A percentile compares a stretch with the other conserved stretches of the same genome.
Conservation (phyloP, 2,113 vertebrate genomes). For the Gymnocephalus cernua region DNA sequence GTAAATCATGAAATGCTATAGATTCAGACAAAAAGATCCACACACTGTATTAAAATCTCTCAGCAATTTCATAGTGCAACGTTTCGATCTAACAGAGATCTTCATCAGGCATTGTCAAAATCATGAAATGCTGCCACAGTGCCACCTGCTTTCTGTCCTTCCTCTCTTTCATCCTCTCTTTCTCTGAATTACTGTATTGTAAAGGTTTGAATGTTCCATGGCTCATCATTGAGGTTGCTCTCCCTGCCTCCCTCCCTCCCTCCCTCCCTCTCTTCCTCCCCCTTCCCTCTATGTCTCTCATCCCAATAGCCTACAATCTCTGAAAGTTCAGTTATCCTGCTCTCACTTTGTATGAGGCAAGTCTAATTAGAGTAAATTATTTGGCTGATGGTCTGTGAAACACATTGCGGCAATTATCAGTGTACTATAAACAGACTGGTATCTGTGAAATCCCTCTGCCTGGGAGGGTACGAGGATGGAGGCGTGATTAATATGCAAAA, state of each 20-base stretch:
- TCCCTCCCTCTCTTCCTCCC: too few relatives aligned
- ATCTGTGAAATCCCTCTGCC: slow-evolving; percentile 78
- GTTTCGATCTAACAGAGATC: too few relatives aligned
- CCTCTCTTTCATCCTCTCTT: neutral
- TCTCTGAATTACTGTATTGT: slow-evolving; percentile 23
- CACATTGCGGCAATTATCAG: slow-evolving; percentile 69
- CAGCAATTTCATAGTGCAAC: too few relatives aligned
- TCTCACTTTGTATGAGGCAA: slow-evolving; percentile 38
- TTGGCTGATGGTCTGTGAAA: slow-evolving; percentile 75
- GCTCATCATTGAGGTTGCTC: slow-evolving; percentile 33
- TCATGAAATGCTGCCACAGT: slow-evolving; percentile 32
- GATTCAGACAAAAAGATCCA: too few relatives aligned
- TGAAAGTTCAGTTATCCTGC: slow-evolving; percentile 28
- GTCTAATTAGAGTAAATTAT: slow-evolving; percentile 72
- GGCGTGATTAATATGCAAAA: slow-evolving; percentile 77
- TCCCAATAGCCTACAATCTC: slow-evolving; percentile 25
- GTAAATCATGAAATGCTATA: slow-evolving; percentile 41
- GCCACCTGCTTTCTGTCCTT: slow-evolving; percentile 33
- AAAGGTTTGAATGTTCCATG: slow-evolving; percentile 35
- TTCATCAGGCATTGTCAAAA: neutral
- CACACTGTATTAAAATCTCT: too few relatives aligned
- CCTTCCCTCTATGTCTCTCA: slow-evolving; percentile 12
- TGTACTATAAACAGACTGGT: slow-evolving; percentile 74
- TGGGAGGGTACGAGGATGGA: slow-evolving; percentile 42
- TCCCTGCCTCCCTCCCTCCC: neutral